Evolutionary conservation across 2,888 invertebrate species (phyloP).

Genomic region (Panzeria rudis): DNA sequence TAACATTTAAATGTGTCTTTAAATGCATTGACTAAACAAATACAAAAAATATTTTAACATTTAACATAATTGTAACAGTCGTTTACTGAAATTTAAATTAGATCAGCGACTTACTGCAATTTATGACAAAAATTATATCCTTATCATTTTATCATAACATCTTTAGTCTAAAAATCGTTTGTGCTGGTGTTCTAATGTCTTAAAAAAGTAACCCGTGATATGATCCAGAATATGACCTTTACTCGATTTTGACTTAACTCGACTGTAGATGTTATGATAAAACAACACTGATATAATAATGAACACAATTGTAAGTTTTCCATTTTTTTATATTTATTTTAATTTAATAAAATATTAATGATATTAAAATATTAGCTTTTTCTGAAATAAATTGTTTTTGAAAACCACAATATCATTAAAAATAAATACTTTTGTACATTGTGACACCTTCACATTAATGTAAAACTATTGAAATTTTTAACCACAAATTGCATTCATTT

Average conservation of each 20-base stretch:
- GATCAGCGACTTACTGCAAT: background rate
- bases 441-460: background rate
- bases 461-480: conserved; percentile 19
- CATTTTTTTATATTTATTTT: background rate
- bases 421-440: background rate
- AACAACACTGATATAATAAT: background rate
- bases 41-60: background rate
- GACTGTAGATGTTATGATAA: too few relatives aligned
- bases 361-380: conserved; percentile 7
- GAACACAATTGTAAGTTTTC: background rate
- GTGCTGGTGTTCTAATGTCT: too few relatives aligned
- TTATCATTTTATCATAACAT: too few relatives aligned
- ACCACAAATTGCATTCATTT: conserved; percentile 50
- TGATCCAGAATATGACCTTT: too few relatives aligned
- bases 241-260: too few relatives aligned
- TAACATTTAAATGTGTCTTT: too few relatives aligned
- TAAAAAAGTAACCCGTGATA: too few relatives aligned
- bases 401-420: conserved; percentile 47
- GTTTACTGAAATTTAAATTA: background rate
- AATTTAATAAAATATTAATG: background rate
- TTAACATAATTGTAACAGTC: background rate
- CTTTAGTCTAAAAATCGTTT: too few relatives aligned
- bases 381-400: background rate
- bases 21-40: background rate
- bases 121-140: background rate